Evolutionary conservation across 2,797 vertebrate species (phyloP), one percentile per base, ranked within the genome.

Genomic region (Sebastolobus alascanus): DNA sequence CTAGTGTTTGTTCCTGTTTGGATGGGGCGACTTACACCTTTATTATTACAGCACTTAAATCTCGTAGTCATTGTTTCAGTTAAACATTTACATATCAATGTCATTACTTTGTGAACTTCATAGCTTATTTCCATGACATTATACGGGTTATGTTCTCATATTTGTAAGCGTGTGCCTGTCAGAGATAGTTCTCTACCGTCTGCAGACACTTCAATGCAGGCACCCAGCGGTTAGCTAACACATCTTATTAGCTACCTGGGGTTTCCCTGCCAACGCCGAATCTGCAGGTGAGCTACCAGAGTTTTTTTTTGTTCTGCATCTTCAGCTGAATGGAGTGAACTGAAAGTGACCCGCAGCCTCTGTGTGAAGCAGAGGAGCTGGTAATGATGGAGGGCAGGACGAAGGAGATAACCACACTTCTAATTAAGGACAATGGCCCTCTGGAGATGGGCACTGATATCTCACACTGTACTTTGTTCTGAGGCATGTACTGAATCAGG

Each of bases 361-460:
- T 2, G 68, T 20, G 74, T 20, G 76, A 72, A 79, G 82, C 76
- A 52, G 73, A 84, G 66, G 63, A 75, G 79, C 84, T 52, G 68
- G 81, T 90, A 91, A 93, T 93, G 88, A 91, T 73, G 84, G 90
- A 88, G 91, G 89, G 87, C 89, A 90, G 89, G 86, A 75, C 61
- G 43, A 84, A 82, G 85, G 68, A 87, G 86, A 91, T 92, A 92
- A 90, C 75, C 86, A 68, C 89, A 77, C 87, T 92, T 92, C 93
- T 93, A 93, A 94, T 93, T 94, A 87, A 87, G 84, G 86, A 88
- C 86, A 93, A 88, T 74, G 86, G 83, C 74, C 89, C 89, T 84
- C 84, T 89, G 88, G 86, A 86, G 90, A 92, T 77, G 82, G 68
- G 33, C 77, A 46, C 72, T 77, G 83, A 90, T 89, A 87, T 87